Base-by-base conservation (phyloP, 2,797 vertebrate genomes). In the Anisognathus igniventris region DNA sequence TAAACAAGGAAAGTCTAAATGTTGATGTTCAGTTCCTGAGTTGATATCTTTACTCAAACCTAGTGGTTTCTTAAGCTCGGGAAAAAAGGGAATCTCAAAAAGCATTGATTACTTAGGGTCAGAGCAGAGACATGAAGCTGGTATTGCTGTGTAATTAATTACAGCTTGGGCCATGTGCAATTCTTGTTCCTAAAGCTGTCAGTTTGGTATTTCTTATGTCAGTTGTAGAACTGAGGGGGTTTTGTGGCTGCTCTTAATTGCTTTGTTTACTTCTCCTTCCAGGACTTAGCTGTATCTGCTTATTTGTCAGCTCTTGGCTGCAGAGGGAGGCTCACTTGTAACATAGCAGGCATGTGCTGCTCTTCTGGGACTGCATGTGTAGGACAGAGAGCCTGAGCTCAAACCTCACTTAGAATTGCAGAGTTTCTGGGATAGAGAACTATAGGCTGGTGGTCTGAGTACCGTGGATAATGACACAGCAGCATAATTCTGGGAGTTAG, bases 271-370 rank as follows among this genome's bases (percentile, higher is more conserved):
- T 79, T 80, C 57, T 73, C 25, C 80, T 83, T 39, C 35, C 28
- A 48, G 44, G 44, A 27, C 35, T 56, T 77, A 27, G 31, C 28
- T 86, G 31, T 54, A 60, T 65, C 30, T 76, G 14, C 75, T 87
- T 71, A 45, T 40, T 88, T 72, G 35, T 82, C 51, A 75, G 37
- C 23, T 64, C 66, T 51, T 37, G 14, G 3, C 45, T 53, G 30
- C 64, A 27, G 10, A 50, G 42, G 75, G 68, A 72, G n/a, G 23
- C 30, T 84, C 1, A 2, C 14, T 53, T 61, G 39, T 40, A 21
- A 15, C 0, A 2, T 1, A 30, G 37, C 78, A 65, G 42, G 31
- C n/a, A 1, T 23, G 30, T 0, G 0, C 47, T 62, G 47, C 27
- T 24, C 18, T 76, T 82, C 1, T 64, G 54, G 65, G 31, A 18